Conservation (phyloP, 2,888 invertebrate species). For the Orthosia gothica region DNA sequence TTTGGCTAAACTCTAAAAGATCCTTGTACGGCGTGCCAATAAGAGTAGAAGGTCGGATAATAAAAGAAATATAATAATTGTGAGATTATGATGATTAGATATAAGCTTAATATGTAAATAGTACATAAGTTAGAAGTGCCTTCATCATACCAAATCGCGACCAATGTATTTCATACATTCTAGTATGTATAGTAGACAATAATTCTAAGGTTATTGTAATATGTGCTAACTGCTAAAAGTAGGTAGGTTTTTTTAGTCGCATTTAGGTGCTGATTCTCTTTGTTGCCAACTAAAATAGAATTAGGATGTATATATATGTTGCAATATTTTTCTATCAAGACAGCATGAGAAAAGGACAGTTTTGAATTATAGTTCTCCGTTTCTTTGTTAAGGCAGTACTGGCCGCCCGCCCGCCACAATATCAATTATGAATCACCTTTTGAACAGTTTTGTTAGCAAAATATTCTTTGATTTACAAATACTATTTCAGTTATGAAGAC, state of each 20-base stretch:
- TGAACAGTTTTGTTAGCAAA: no score
- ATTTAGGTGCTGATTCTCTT: not conserved
- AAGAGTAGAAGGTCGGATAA: not conserved
- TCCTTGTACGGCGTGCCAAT: no score
- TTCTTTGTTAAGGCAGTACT: not conserved
- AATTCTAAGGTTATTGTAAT: slow-evolving; percentile 27
- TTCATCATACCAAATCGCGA: slow-evolving; percentile 64
- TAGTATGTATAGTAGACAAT: slow-evolving; percentile 36
- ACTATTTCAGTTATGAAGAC: no score
- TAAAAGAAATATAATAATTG: slow-evolving; percentile 2
- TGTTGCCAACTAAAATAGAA: not conserved
- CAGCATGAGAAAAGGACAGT: not conserved
- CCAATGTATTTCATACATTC: slow-evolving; percentile 60
- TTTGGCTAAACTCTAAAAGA: not conserved
- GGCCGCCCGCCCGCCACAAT: no score
- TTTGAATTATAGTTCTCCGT: not conserved
- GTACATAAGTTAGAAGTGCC: slow-evolving; percentile 52
- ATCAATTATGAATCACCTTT: no score
- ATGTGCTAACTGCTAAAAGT: slow-evolving; percentile 13
- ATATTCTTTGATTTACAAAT: no score
- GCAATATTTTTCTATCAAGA: not conserved
- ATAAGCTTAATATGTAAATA: slow-evolving; percentile 26
- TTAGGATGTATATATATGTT: not conserved
- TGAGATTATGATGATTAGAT: slow-evolving; percentile 32
- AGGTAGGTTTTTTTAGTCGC: not conserved